Evolutionary conservation across 2,113 vertebrate species (phyloP).

Genomic region (Aegithalos caudatus): DNA sequence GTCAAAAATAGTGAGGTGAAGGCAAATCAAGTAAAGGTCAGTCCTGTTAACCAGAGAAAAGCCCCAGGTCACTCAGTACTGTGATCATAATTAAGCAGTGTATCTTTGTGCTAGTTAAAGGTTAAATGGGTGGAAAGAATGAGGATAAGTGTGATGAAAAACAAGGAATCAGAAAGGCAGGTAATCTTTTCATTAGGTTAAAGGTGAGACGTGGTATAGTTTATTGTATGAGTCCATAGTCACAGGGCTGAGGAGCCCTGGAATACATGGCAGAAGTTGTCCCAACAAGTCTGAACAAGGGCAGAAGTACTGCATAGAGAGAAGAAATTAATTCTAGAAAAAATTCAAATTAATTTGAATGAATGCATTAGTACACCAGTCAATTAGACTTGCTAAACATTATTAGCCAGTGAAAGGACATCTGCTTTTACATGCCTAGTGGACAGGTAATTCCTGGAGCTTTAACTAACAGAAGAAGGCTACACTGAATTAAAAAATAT

Average conservation of each 20-base stretch:
- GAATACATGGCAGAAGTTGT: neutral
- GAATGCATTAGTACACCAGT: neutral
- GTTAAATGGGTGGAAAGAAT: conserved; percentile 16
- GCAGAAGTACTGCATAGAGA: neutral
- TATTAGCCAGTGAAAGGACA: neutral
- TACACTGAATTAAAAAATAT: neutral
- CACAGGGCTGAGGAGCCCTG: neutral
- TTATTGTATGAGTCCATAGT: neutral
- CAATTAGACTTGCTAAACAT: neutral
- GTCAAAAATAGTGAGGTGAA: neutral
- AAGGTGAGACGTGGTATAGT: neutral
- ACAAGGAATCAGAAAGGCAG: neutral
- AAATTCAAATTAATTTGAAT: neutral
- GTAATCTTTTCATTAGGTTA: neutral
- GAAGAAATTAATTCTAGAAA: neutral
- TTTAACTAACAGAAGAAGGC: neutral
- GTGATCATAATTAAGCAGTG: conserved; percentile 21
- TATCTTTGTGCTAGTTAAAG: conserved; percentile 12
- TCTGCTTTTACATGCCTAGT: neutral
- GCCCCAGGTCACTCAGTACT: neutral
- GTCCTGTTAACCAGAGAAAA: conserved; percentile 21
- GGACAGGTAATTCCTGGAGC: neutral
- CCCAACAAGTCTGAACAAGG: neutral
- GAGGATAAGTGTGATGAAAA: neutral
- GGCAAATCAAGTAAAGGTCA: conserved; percentile 46